These are phyloP conservation scores for Saccopteryx bilineata DNA, from an alignment of 2,113 vertebrate species.

Conservation along the genomic window DNA sequence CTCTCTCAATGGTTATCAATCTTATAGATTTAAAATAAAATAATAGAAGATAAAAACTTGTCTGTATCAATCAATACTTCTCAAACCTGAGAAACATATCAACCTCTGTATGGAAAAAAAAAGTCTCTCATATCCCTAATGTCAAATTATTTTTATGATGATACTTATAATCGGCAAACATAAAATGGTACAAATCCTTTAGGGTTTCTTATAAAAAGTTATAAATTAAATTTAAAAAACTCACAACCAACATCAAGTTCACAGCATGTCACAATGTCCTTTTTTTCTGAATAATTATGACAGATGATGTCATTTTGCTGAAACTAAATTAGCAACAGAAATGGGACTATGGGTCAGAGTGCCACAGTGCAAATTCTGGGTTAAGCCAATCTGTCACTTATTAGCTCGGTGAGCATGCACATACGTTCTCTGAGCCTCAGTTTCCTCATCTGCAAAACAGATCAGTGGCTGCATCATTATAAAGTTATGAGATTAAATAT, in stretches of 20 bases:
- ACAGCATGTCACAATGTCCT: not conserved
- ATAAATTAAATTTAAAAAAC: constrained; percentile 25
- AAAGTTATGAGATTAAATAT: constrained; percentile 1
- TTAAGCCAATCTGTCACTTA: not conserved
- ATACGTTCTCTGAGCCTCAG: not conserved
- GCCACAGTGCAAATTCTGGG: not conserved
- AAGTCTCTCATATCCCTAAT: not conserved
- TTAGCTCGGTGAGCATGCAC: not conserved
- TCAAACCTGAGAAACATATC: constrained; percentile 17
- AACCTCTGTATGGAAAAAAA: not conserved
- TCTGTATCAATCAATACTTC: constrained; percentile 20
- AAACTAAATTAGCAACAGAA: not conserved
- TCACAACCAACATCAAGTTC: constrained; percentile 25
- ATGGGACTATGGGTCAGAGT: not conserved
- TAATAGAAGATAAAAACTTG: constrained; percentile 36
- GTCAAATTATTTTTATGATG: constrained; percentile 35
- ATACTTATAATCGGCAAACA: constrained; percentile 8
- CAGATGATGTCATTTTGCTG: constrained; percentile 7
- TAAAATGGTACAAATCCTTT: not conserved
- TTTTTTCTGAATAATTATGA: constrained; percentile 25
- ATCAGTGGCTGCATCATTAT: not conserved
- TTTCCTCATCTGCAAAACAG: constrained; percentile 25
- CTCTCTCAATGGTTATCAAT: constrained; percentile 34
- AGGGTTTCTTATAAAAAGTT: not conserved
- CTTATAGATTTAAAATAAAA: constrained; percentile 27